phyloP scores from a whole-genome alignment of 1,140 invertebrate species.

The Lepidotrigona ventralis region DNA sequence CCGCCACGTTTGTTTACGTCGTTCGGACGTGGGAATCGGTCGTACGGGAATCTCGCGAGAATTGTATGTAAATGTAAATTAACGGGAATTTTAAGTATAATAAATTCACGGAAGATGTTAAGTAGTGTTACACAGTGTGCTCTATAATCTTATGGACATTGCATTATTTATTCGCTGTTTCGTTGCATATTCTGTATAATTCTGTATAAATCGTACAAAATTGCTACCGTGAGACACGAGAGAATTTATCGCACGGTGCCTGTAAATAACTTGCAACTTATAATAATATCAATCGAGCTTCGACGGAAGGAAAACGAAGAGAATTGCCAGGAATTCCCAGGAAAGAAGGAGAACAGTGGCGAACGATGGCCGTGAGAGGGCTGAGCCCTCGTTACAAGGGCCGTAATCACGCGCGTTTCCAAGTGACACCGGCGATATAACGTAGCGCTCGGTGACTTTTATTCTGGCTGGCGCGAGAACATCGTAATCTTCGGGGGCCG shows the following conservation, averaged over 20 bases:
- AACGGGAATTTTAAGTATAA: too few relatives aligned
- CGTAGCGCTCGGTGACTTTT: slow-evolving; percentile 24
- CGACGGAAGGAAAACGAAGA: background rate
- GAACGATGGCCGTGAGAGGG: background rate
- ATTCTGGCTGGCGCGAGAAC: background rate
- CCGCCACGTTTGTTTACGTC: slow-evolving; percentile 35
- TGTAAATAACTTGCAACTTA: background rate
- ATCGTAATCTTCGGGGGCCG: slow-evolving; percentile 39
- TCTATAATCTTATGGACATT: too few relatives aligned
- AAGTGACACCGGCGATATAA: slow-evolving; percentile 11
- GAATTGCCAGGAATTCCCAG: background rate
- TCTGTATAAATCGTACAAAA: background rate
- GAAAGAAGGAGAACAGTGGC: slow-evolving; percentile 18
- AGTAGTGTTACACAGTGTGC: too few relatives aligned
- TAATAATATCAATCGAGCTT: background rate
- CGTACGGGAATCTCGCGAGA: background rate
- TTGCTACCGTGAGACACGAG: background rate
- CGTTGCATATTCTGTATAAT: background rate
- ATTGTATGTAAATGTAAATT: background rate
- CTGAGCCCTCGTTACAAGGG: background rate
- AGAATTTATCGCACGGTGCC: background rate
- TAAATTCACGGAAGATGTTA: too few relatives aligned
- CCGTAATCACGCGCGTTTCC: slow-evolving; percentile 16
- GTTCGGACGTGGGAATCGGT: background rate
- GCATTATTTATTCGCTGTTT: too few relatives aligned